Evolutionary conservation across 2,113 vertebrate genomes (phyloP).

Genomic region (Beaufortia kweichowensis): DNA sequence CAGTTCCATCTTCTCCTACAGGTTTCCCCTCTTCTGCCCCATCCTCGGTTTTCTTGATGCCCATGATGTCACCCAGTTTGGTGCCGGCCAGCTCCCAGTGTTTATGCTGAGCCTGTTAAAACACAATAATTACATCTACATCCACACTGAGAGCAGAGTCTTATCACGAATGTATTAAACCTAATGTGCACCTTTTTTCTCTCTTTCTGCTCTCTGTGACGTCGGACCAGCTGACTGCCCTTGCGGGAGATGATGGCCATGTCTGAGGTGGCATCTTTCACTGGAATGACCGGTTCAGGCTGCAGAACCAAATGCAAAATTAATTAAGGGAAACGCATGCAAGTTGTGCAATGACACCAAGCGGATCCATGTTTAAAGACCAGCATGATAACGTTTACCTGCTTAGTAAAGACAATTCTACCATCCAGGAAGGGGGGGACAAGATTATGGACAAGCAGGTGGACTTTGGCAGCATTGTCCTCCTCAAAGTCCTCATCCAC

Average conservation of each 20-base stretch:
- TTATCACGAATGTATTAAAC: not conserved
- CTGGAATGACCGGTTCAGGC: constrained; percentile 96
- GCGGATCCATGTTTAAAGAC: not conserved
- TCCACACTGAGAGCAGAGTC: not conserved
- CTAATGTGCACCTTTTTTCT: constrained; percentile 85
- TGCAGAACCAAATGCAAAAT: constrained; percentile 55
- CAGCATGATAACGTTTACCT: constrained; percentile 69
- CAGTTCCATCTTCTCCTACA: constrained; percentile 88
- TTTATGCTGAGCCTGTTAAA: constrained; percentile 93
- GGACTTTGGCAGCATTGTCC: constrained; percentile 94
- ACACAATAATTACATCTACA: not conserved
- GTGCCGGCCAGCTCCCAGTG: constrained; percentile 98
- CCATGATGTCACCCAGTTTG: constrained; percentile 98
- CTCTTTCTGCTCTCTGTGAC: constrained; percentile 97
- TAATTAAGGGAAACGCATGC: not conserved
- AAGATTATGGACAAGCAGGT: constrained; percentile 93
- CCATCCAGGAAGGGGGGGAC: constrained; percentile 97
- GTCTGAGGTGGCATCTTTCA: constrained; percentile 95
- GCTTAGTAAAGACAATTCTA: constrained; percentile 97
- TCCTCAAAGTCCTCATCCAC: constrained; percentile 98
- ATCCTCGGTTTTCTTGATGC: constrained; percentile 90
- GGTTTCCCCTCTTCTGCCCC: constrained; percentile 69
- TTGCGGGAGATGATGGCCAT: constrained; percentile 97
- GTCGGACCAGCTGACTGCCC: constrained; percentile 95
- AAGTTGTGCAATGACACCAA: not conserved